Conservation (phyloP, 2,113 vertebrate genomes). For the Trichechus manatus region DNA sequence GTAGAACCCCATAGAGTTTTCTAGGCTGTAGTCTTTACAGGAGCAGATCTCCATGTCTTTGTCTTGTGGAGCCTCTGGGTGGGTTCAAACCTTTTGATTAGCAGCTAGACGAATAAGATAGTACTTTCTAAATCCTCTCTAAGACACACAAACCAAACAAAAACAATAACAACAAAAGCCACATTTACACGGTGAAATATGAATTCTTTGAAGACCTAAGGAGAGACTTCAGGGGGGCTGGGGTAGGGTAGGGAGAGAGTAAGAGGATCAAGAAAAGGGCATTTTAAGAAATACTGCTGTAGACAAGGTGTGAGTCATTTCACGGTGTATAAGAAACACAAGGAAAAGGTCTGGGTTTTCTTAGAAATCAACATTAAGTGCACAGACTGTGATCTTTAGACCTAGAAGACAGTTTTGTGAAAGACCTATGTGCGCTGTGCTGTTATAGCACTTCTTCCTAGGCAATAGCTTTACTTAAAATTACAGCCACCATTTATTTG, state of each 20-base stretch:
- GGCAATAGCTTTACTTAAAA: slow-evolving; percentile 36
- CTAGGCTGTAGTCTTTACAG: background rate
- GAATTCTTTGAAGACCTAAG: background rate
- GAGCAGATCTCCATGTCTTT: background rate
- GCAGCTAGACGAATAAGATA: background rate
- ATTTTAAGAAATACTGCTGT: slow-evolving; percentile 4
- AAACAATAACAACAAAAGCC: background rate
- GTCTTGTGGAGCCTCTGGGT: background rate
- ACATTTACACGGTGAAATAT: background rate
- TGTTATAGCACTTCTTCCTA: background rate
- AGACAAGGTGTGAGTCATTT: background rate
- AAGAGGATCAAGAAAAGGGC: background rate
- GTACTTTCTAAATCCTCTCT: slow-evolving; percentile 8
- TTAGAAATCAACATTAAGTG: background rate
- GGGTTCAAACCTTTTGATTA: background rate
- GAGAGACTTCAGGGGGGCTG: background rate
- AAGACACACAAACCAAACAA: background rate
- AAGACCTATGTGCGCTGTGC: background rate
- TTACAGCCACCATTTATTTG: background rate
- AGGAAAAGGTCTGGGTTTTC: background rate
- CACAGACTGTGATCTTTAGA: background rate
- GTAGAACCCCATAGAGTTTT: background rate
- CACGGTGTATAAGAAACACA: slow-evolving; percentile 3
- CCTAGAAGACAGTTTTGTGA: background rate
- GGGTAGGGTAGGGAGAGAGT: background rate